Evolutionary conservation across 64 coral and sea anemone species (phyloP), one percentile per base, ranked within the genome.

Genomic region (Pocillopora verrucosa): DNA sequence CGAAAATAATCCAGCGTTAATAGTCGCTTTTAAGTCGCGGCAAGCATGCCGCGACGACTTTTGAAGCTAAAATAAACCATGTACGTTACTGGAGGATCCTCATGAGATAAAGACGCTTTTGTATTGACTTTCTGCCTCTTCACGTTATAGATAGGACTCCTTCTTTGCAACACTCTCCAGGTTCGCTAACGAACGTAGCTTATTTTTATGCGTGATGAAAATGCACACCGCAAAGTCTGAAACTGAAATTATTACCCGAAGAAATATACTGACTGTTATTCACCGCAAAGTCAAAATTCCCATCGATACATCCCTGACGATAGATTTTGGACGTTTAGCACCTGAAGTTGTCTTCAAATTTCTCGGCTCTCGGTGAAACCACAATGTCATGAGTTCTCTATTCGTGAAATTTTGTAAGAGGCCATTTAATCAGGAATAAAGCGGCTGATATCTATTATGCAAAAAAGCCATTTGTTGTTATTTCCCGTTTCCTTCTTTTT

Each of bases 381-480:
- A 13, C 30, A 77, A 38, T 63, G 35, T 16, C 13, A 16, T 5
- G 10, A 62, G 62, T 64, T 10, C 57, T 57, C 16, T n/a, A 36
- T 20, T 11, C 22, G 15, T 57, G 11, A 17, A 63, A 72, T 38
- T n/a, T 36, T 72, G 64, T 68, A 58, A 85, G 57, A 85, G 82
- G 34, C 63, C 64, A 85, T 85, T 85, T 85, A 70, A 72, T 20
- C 16, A 57, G 22, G 14, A 37, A 4, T 58, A 85, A n/a, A 68
- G 65, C 82, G 22, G 56, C 63, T 20, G 11, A 57, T 85, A 72
- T 85, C 57, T 85, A 72, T 19, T 85, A 85, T 85, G 82, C 82
- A 85, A 85, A 72, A 82, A 85, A 85, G 38, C 82, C n/a, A 57
- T 20, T 56, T 65, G 22, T 85, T 85, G 67, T 57, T 72, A 41